Evolutionary conservation across 2,888 invertebrate genomes (phyloP).

Genomic region (Pemphredon lugubris): DNA sequence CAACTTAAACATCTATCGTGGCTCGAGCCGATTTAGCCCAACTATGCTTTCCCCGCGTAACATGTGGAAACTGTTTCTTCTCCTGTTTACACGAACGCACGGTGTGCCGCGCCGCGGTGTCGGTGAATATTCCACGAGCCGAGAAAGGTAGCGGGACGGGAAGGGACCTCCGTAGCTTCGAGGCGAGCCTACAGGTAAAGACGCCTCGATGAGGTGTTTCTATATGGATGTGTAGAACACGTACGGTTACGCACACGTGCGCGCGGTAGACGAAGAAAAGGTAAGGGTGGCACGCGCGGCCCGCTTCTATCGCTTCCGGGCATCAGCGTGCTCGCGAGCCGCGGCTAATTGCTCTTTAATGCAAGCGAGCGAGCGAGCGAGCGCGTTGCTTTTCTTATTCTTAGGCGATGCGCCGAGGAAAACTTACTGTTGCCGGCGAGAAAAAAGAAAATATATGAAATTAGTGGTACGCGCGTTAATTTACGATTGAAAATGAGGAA

Average conservation of each 20-base stretch:
- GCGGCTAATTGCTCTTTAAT: slow-evolving; percentile 80
- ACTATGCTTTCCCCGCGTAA: not conserved
- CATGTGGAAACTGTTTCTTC: slow-evolving; percentile 1
- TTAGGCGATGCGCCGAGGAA: slow-evolving; percentile 52
- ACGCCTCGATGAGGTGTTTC: too few relatives aligned
- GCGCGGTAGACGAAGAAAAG: slow-evolving; percentile 56
- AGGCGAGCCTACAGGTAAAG: slow-evolving; percentile 32
- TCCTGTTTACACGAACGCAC: not conserved
- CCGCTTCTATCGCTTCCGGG: slow-evolving; percentile 79
- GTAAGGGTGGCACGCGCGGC: slow-evolving; percentile 79
- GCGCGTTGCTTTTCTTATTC: slow-evolving; percentile 72
- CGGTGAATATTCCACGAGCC: slow-evolving; percentile 28
- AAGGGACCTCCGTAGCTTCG: slow-evolving; percentile 16
- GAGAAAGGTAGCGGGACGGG: slow-evolving; percentile 6
- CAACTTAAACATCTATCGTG: too few relatives aligned
- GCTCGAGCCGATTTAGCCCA: too few relatives aligned
- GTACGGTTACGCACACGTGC: not conserved
- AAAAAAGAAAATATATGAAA: not conserved
- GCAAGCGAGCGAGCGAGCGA: slow-evolving; percentile 66
- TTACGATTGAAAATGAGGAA: not conserved
- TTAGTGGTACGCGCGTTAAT: not conserved
- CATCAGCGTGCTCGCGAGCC: slow-evolving; percentile 80
- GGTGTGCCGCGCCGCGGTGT: not conserved
- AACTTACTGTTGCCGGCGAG: slow-evolving; percentile 36
- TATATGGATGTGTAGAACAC: not conserved